Conservation (phyloP, 2,113 vertebrate species). For the Dicaeum eximium region DNA sequence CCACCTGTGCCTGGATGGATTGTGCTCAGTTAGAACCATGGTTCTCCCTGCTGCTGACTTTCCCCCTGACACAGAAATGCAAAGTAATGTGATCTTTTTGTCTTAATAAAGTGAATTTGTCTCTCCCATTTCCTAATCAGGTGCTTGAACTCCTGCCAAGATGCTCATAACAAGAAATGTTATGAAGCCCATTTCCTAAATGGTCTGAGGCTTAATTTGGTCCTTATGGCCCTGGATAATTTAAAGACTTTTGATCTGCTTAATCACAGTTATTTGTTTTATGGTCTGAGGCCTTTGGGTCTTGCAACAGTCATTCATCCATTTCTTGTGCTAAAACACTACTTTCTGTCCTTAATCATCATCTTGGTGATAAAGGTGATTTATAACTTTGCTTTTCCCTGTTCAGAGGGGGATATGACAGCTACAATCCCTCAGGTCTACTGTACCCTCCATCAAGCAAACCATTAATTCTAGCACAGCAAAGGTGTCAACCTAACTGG, state of each 20-base stretch:
- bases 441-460: background rate
- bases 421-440: slow-evolving; percentile 18
- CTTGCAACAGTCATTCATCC: background rate
- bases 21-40: background rate
- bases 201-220: slow-evolving; percentile 20
- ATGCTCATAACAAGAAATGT: background rate
- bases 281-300: slow-evolving; percentile 15
- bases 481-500: background rate
- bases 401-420: background rate
- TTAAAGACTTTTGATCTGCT: slow-evolving; percentile 45
- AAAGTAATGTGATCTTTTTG: background rate
- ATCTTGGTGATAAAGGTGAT: slow-evolving; percentile 4
- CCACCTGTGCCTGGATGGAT: background rate
- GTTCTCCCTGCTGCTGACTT: background rate
- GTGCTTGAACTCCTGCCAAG: slow-evolving; percentile 5
- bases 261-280: slow-evolving; percentile 48
- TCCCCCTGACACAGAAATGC: background rate
- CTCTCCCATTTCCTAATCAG: slow-evolving; percentile 21
- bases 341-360: background rate
- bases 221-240: slow-evolving; percentile 4
- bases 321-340: background rate
- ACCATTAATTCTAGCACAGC: slow-evolving; percentile 20
- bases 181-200: slow-evolving; percentile 40
- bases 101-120: background rate
- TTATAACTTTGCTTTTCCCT: slow-evolving; percentile 13